These are phyloP conservation scores for Smithornis capensis DNA, from an alignment of 2,113 vertebrate genomes.

Conservation along the genomic window DNA sequence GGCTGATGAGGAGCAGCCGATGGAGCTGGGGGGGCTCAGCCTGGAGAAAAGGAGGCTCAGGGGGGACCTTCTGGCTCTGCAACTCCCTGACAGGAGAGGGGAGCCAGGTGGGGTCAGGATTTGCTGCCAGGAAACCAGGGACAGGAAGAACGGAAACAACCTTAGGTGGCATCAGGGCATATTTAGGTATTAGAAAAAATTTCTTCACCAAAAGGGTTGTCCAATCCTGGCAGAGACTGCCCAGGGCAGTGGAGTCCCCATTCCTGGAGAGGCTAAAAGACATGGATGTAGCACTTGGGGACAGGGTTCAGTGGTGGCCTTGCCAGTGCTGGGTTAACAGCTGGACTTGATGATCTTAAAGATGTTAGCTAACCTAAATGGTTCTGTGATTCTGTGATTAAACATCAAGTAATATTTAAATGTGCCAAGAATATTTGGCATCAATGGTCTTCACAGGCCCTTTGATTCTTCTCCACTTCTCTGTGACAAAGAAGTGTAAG, in stretches of 20 bases:
- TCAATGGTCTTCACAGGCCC: background rate
- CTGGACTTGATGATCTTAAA: background rate
- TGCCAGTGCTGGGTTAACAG: background rate
- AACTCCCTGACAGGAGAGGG: no score
- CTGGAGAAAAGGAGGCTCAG: no score
- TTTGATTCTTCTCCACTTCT: background rate
- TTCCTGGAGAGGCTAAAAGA: background rate
- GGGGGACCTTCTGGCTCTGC: no score
- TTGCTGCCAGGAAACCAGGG: background rate
- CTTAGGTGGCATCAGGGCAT: background rate
- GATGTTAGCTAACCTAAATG: background rate
- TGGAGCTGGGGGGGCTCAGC: no score
- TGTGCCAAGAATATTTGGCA: background rate
- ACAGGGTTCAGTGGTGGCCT: background rate
- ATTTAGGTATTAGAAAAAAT: background rate
- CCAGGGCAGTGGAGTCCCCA: background rate
- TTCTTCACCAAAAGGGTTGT: background rate
- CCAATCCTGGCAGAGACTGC: background rate
- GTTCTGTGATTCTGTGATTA: background rate
- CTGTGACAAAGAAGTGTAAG: background rate
- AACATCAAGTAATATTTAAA: background rate
- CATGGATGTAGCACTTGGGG: rapidly evolving
- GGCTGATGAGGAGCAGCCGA: no score
- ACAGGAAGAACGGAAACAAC: background rate
- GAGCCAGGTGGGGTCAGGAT: rapidly evolving